Evolutionary conservation across 2,113 vertebrate species (phyloP).

Genomic region (Pseudorasbora parva): DNA sequence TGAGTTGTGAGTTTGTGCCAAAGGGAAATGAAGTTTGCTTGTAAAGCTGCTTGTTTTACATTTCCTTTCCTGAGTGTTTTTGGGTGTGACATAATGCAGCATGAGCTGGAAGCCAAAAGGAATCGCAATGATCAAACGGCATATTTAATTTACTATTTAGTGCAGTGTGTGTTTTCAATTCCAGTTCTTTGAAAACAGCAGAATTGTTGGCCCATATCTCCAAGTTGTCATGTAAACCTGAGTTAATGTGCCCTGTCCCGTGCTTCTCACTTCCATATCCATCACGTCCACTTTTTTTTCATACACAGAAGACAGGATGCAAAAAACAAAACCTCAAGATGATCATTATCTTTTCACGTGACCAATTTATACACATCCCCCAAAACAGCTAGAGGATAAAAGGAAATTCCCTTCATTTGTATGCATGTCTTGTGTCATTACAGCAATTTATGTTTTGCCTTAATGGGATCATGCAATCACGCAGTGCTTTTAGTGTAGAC

Average conservation of each 20-base stretch:
- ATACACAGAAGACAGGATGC: not conserved
- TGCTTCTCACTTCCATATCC: not conserved
- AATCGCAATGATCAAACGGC: not conserved
- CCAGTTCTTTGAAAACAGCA: not conserved
- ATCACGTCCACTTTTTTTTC: not conserved
- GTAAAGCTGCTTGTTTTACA: not conserved
- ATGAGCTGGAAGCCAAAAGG: conserved; percentile 1
- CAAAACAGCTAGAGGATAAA: not conserved
- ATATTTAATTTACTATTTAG: not conserved
- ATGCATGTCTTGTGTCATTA: not conserved
- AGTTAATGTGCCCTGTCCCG: conserved; percentile 24
- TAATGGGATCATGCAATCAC: not conserved
- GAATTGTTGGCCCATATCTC: not conserved
- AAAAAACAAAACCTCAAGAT: not conserved
- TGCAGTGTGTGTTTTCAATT: not conserved
- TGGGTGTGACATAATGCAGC: not conserved
- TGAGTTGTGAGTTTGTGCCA: not conserved
- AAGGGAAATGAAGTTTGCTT: not conserved
- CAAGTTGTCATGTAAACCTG: conserved; percentile 1
- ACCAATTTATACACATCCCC: not conserved
- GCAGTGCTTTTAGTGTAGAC: not conserved
- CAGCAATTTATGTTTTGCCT: not conserved
- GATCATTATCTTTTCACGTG: not conserved
- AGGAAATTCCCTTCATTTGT: not conserved
- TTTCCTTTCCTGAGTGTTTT: not conserved